Evolutionary conservation across 2,888 invertebrate genomes (phyloP).

Genomic region (Anthophora plumipes): DNA sequence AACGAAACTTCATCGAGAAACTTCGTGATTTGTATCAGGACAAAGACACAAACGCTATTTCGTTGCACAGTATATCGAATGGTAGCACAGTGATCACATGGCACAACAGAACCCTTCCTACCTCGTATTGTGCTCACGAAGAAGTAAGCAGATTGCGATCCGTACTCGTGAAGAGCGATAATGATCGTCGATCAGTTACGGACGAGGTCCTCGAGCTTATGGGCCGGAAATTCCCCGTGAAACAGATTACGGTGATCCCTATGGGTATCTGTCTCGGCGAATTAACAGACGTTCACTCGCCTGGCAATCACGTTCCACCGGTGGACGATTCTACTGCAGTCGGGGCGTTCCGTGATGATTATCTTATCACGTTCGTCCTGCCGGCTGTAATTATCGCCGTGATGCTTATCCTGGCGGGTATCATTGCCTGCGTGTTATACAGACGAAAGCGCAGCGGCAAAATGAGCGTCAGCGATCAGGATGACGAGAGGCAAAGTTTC

Average conservation of each 20-base stretch:
- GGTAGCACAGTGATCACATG: slow-evolving; percentile 91
- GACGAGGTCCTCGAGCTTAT: slow-evolving; percentile 88
- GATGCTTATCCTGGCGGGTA: slow-evolving; percentile 94
- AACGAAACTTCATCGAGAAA: slow-evolving; percentile 93
- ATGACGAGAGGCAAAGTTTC: slow-evolving; percentile 93
- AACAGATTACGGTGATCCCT: slow-evolving; percentile 85
- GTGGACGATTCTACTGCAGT: slow-evolving; percentile 82
- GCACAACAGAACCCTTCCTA: slow-evolving; percentile 92
- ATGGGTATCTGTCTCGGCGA: slow-evolving; percentile 86
- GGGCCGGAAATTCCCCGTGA: slow-evolving; percentile 90
- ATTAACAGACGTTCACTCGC: slow-evolving; percentile 82
- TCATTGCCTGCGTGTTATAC: slow-evolving; percentile 95
- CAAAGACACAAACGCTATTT: slow-evolving; percentile 89
- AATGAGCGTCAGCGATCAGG: slow-evolving; percentile 92
- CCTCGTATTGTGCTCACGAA: slow-evolving; percentile 90
- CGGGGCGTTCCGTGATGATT: slow-evolving; percentile 87
- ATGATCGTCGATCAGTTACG: slow-evolving; percentile 83
- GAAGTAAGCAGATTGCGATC: slow-evolving; percentile 91
- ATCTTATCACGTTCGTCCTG: slow-evolving; percentile 93
- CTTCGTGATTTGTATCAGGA: slow-evolving; percentile 92
- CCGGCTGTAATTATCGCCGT: slow-evolving; percentile 95
- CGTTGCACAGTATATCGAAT: slow-evolving; percentile 89
- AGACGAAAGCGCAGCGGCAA: slow-evolving; percentile 93
- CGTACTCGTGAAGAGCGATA: slow-evolving; percentile 89
- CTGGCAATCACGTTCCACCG: slow-evolving; percentile 77